Base-by-base conservation (phyloP, 1,140 invertebrate species). In the Pogonomyrmex barbatus region DNA sequence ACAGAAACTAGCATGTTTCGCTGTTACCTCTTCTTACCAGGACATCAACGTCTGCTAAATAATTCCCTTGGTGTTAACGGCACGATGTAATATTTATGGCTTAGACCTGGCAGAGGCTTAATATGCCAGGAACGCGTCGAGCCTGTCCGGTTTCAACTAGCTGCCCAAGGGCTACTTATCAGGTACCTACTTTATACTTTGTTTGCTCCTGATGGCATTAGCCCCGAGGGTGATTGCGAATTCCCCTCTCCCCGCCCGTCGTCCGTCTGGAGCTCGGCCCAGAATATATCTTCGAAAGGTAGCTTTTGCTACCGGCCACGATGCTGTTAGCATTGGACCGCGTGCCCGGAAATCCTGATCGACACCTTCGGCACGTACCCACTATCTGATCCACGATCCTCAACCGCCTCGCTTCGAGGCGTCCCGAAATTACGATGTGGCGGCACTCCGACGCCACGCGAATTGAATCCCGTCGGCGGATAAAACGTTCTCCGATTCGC, bases 171-270 rank as follows among this genome's bases (percentile, higher is more conserved):
- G 93, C 94, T 93, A 94, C 92, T 94, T 94, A 94, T 90, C 88
- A 89, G 87, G 79, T 93, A 92, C 91, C 91, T 93, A 93, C 93
- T 94, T 94, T 94, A 94, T 94, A 94, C 93, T 94, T 94, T 94
- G 94, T 94, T 95, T 94, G 91, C 87, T 87, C 81, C 92, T 93
- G 93, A 94, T 94, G 92, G 92, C 92, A 95, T 95, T 94, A 95
- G 90, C 92, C 87, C 90, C 85, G 86, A 85, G 92, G 93, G 91
- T 94, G 92, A 94, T 95, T 94, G 92, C 91, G 87, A 88, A 93
- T 24, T 90, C 73, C 42, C 45, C 50, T 58, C 42, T 45, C 84
- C 24, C 87, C 77, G 56, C 81, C 79, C 85, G 77, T 77, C 78
- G 89, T 90, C 89, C 87, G 87, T 88, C 87, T 90, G 88, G 42